phyloP scores from a whole-genome alignment of 2,113 vertebrate species.

The Anthoscopus minutus region DNA sequence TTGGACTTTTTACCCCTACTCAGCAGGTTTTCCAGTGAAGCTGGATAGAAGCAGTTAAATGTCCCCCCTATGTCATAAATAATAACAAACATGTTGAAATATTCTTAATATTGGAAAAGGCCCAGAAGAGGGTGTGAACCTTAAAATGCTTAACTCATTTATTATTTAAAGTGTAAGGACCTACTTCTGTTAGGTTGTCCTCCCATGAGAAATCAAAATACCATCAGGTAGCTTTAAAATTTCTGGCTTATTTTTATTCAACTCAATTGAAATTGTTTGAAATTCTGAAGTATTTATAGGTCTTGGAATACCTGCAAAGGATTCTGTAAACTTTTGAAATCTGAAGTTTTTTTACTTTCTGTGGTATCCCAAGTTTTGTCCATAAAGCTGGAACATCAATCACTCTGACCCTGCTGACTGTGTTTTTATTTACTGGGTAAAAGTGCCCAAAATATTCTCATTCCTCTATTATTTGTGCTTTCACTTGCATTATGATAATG shows the following conservation, averaged over 20 bases:
- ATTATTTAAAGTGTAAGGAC: not conserved
- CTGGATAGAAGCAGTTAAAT: not conserved
- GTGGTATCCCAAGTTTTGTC: not conserved
- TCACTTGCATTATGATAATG: not conserved
- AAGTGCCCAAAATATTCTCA: not conserved
- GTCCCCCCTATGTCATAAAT: not conserved
- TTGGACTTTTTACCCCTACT: not conserved
- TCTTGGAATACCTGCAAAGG: not conserved
- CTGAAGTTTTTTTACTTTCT: not conserved
- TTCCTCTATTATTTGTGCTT: not conserved
- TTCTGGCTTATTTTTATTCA: not conserved
- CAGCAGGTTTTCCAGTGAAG: not conserved
- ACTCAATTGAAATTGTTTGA: not conserved
- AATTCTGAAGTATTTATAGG: not conserved
- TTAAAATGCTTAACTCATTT: not conserved
- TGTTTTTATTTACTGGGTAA: not conserved
- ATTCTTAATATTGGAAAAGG: not conserved
- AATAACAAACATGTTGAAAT: not conserved
- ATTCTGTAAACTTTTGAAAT: not conserved
- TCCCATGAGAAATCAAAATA: not conserved
- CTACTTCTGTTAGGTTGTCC: not conserved
- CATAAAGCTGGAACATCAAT: fast-evolving
- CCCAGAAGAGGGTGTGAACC: not conserved
- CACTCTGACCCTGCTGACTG: not conserved
- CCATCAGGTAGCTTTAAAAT: not conserved